phyloP scores from a whole-genome alignment of 2,888 invertebrate species.

The Synanthedon andrenaeformis region DNA sequence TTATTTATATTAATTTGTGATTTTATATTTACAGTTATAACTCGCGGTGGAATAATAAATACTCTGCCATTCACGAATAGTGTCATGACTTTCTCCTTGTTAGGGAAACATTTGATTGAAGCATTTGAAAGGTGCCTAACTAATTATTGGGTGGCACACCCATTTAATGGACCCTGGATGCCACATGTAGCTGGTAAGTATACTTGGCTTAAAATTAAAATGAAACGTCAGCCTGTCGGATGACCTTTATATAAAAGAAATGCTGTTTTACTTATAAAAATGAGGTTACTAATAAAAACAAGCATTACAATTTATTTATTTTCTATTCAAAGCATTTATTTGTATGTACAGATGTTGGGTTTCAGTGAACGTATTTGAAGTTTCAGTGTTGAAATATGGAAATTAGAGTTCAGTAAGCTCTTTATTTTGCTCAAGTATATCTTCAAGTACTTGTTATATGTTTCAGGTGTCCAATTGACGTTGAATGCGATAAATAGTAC shows the following conservation, averaged over 20 bases:
- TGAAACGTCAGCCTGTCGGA: neutral
- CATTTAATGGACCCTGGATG: conserved; percentile 45
- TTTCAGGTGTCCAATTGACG: conserved; percentile 67
- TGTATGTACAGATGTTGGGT: neutral
- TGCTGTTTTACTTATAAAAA: neutral
- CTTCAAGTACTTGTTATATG: no score
- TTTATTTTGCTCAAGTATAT: no score
- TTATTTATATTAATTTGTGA: no score
- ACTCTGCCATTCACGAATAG: conserved; percentile 80
- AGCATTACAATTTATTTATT: neutral
- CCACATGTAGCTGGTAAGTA: conserved; percentile 71
- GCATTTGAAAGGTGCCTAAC: conserved; percentile 61
- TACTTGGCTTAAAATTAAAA: conserved; percentile 8
- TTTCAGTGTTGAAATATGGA: no score
- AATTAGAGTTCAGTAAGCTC: no score
- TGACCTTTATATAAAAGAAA: neutral
- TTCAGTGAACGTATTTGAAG: no score
- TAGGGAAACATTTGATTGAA: conserved; percentile 73
- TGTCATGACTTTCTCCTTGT: conserved; percentile 73
- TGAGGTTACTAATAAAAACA: neutral
- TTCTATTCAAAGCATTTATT: neutral
- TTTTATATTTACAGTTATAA: conserved; percentile 68
- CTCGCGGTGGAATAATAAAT: conserved; percentile 75
- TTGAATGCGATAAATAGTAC: conserved; percentile 69
- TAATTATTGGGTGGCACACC: conserved; percentile 27